Evolutionary conservation across 2,888 invertebrate species (phyloP), one percentile per base, ranked within the genome.

Genomic region (Lymantria dispar): DNA sequence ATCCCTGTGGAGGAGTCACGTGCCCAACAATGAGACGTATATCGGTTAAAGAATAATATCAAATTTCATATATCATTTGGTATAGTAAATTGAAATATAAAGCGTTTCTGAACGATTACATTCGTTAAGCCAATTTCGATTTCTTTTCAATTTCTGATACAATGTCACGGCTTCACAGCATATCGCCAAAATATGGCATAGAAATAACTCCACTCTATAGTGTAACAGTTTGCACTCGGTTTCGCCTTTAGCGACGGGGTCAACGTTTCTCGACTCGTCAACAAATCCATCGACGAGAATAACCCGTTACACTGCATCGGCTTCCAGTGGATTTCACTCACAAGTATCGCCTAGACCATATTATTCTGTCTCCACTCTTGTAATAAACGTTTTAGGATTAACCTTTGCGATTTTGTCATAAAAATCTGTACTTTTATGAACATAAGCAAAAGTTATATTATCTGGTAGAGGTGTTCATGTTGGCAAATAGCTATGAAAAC

Each of bases 281-380:
- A 90, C 89, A 88, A 88, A 88, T 86, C 87, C 83, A 79, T 86
- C 80, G 89, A 80, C 89, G 78, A 90, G 89, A 90, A 90, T 90
- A 90, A 89, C 89, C 87, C 87, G 90, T 88, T 88, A 85, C 85
- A 78, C 83, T 80, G 83, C 87, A 83, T 78, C 82, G 78, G 72
- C 81, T 82, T 84, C 85, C 83, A 87, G 79, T 72, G 80, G 81
- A 76, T 85, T 85, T 86, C 85, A 81, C 86, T 78, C 79, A 72
- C 68, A 64, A 74, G 70, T 70, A 73, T 70, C 70, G 78, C 77
- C 83, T 84, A 82, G 79, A 81, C 78, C 77, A 79, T 78, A 36
- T 74, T 75, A 74, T 74, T 69, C 71, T 68, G 69, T 68, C 60
- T 45, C 60, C 60, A 54, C 47, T 56, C 63, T 53, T 59, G 72